Percentiles rank a stretch among this genome's conserved stretches.
Evolutionary conservation across 2,113 vertebrate species (phyloP).

Genomic region (Saccopteryx leptura): DNA sequence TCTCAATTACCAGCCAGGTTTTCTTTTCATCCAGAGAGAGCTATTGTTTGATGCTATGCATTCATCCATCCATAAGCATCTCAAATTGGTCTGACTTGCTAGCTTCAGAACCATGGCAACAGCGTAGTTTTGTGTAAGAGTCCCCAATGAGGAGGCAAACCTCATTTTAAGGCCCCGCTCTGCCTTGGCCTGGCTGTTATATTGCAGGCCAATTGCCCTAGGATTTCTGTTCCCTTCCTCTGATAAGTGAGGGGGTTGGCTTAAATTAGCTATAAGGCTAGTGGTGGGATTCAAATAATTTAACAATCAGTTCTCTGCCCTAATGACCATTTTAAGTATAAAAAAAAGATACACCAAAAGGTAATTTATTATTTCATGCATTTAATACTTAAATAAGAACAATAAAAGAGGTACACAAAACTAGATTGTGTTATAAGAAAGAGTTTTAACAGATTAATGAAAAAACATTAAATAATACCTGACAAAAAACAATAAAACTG

Average conservation of each 20-base stretch:
- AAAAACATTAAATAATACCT: too few species aligned
- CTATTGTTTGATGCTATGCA: slow-evolving; percentile 72
- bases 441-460: too few species aligned
- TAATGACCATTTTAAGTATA: too few species aligned
- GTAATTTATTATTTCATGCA: too few species aligned
- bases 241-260: slow-evolving; percentile 28
- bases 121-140: background rate
- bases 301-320: too few species aligned
- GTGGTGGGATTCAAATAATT: too few species aligned
- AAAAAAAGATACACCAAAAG: too few species aligned
- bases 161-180: slow-evolving; percentile 12
- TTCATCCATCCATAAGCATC: slow-evolving; percentile 67
- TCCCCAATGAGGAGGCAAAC: background rate
- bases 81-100: slow-evolving; percentile 37
- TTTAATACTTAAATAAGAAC: too few species aligned
- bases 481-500: too few species aligned
- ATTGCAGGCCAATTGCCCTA: background rate
- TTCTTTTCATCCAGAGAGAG: slow-evolving; percentile 68
- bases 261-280: background rate
- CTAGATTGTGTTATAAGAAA: too few species aligned
- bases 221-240: slow-evolving; percentile 60
- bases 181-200: background rate
- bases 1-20: slow-evolving; percentile 69
- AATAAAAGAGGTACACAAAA: too few species aligned
- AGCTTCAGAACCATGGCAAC: slow-evolving; percentile 73